Percentiles rank a stretch among this genome's conserved stretches.
Conservation (phyloP, 2,888 invertebrate species). For the Gymnosoma rotundatum region DNA sequence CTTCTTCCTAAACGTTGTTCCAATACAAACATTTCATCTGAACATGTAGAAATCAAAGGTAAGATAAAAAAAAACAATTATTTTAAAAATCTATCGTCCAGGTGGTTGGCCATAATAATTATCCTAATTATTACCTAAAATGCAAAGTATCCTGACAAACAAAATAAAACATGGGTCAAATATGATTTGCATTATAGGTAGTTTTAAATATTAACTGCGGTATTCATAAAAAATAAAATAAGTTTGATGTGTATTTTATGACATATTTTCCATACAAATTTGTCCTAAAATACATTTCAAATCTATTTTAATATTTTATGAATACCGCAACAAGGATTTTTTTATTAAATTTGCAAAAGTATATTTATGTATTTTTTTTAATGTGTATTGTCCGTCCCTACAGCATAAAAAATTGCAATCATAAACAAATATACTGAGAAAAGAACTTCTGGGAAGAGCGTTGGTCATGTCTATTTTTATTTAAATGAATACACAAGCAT, state of each 20-base stretch:
- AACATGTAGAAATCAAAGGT: constrained; percentile 67
- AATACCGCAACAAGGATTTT: too few relatives aligned
- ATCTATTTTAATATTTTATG: too few relatives aligned
- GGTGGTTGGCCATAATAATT: constrained; percentile 17
- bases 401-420: neutral
- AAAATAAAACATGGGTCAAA: too few relatives aligned
- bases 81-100: neutral
- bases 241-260: too few relatives aligned
- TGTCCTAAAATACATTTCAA: too few relatives aligned
- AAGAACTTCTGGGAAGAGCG: constrained; percentile 33
- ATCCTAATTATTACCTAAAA: neutral
- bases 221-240: too few relatives aligned
- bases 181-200: neutral
- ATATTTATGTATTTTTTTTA: neutral
- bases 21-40: constrained; percentile 39
- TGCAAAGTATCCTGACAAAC: neutral
- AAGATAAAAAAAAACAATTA: constrained; percentile 41
- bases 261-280: too few relatives aligned
- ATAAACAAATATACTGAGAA: neutral
- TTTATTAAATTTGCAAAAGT: neutral
- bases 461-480: constrained; percentile 60
- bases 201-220: too few relatives aligned
- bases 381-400: constrained; percentile 27
- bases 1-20: constrained; percentile 34
- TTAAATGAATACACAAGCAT: constrained; percentile 3